Evolutionary conservation across 2,113 vertebrate species (phyloP).

Genomic region (Dipodomys spectabilis): DNA sequence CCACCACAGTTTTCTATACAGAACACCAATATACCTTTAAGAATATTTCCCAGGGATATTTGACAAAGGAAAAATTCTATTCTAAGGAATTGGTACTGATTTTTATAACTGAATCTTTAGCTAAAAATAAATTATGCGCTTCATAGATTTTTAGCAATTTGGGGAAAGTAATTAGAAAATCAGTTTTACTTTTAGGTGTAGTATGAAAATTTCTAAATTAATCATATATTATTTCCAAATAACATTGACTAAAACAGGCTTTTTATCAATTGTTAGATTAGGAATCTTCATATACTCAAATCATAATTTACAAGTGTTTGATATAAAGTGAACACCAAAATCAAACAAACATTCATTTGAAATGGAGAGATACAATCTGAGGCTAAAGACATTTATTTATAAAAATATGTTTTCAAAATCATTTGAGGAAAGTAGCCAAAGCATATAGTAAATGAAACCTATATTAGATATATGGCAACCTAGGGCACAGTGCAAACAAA

Average conservation of each 20-base stretch:
- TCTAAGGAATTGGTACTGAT: neutral
- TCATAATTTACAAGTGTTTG: slow-evolving; percentile 53
- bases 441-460: neutral
- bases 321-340: slow-evolving; percentile 53
- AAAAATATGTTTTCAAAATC: neutral
- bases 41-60: neutral
- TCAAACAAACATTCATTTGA: neutral
- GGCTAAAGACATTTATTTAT: neutral
- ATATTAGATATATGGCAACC: neutral
- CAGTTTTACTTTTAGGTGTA: slow-evolving; percentile 13
- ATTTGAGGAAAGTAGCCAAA: neutral
- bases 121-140: neutral
- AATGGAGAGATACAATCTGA: neutral
- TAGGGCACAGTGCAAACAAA: neutral
- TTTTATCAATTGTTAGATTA: slow-evolving; percentile 64
- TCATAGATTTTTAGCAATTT: neutral
- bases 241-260: slow-evolving; percentile 51
- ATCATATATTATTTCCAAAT: slow-evolving; percentile 33
- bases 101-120: slow-evolving; percentile 6
- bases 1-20: neutral
- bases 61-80: slow-evolving; percentile 29
- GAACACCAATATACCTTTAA: neutral
- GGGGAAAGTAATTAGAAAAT: neutral
- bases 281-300: neutral
- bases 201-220: slow-evolving; percentile 43